phyloP scores from a whole-genome alignment of 2,888 invertebrate species.

The Flexamia atlantica region DNA sequence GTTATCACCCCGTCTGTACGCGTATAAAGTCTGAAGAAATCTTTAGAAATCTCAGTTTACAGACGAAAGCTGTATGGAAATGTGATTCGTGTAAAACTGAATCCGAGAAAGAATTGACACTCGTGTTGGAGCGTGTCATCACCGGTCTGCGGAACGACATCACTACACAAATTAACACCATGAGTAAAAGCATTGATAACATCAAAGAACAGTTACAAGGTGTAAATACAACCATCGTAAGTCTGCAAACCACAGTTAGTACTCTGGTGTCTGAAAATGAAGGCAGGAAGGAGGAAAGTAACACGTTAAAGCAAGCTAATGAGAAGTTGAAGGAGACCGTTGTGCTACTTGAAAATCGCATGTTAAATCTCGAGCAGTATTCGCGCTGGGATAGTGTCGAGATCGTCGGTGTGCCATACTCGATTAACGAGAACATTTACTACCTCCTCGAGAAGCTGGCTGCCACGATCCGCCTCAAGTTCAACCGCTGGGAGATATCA shows the following conservation, averaged over 20 bases:
- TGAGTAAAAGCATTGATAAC: background rate
- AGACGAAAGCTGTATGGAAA: slow-evolving; percentile 1
- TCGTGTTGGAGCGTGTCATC: slow-evolving; percentile 3
- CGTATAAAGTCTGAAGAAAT: background rate
- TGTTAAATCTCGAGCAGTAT: background rate
- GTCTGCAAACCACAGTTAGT: background rate
- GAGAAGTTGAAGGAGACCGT: background rate
- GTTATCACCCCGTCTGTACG: background rate
- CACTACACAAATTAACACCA: background rate
- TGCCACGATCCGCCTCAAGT: background rate
- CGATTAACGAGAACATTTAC: background rate
- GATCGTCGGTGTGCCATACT: background rate
- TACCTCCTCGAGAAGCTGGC: background rate
- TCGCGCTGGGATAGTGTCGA: background rate
- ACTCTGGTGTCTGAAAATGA: background rate
- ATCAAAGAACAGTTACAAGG: background rate
- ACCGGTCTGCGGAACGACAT: background rate
- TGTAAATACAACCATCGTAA: background rate
- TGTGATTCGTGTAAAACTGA: slow-evolving; percentile 15
- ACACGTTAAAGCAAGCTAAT: background rate
- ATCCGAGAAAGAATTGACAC: background rate
- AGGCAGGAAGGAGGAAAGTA: background rate
- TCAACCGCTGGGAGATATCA: background rate
- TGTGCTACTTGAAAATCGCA: too few species aligned
- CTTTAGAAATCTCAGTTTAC: background rate